A percentile compares a stretch with the other conserved stretches of the same genome.
These are phyloP conservation scores for Solenopsis fugax DNA, from an alignment of 1,140 invertebrate species.

Conservation along the genomic window DNA sequence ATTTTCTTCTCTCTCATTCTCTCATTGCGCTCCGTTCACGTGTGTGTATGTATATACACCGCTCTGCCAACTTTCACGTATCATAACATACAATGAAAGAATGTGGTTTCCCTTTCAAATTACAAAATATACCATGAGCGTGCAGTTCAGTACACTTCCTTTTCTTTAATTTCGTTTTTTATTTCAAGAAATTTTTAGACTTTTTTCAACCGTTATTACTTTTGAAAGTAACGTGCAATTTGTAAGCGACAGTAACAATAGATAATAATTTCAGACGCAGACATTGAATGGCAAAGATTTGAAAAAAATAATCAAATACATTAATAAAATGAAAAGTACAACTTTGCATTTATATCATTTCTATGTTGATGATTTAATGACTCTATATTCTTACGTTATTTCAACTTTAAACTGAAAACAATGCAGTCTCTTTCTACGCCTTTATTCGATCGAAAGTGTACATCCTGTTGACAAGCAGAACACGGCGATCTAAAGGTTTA, in stretches of 20 bases:
- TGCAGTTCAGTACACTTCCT: slow-evolving; percentile 73
- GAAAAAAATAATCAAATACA: background rate
- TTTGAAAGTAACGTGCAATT: background rate
- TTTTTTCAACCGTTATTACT: background rate
- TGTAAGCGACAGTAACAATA: background rate
- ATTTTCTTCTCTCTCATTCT: slow-evolving; percentile 47
- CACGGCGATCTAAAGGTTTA: slow-evolving; percentile 66
- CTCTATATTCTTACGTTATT: background rate
- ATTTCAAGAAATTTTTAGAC: slow-evolving; percentile 1
- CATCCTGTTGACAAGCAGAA: slow-evolving; percentile 45
- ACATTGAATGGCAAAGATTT: background rate
- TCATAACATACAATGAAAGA: slow-evolving; percentile 85
- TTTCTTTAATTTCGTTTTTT: slow-evolving; percentile 71
- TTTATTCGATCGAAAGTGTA: slow-evolving; percentile 45
- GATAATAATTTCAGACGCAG: background rate
- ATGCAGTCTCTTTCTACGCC: background rate
- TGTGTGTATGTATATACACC: slow-evolving; percentile 41
- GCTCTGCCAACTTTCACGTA: slow-evolving; percentile 84
- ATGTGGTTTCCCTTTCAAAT: slow-evolving; percentile 86
- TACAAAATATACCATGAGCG: slow-evolving; percentile 82
- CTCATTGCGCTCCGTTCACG: slow-evolving; percentile 17
- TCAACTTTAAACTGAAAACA: too few species aligned
- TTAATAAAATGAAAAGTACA: background rate
- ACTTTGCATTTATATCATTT: background rate
- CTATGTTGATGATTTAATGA: background rate